Conservation (phyloP, 2,888 invertebrate species). For the Melieria crassipennis region DNA sequence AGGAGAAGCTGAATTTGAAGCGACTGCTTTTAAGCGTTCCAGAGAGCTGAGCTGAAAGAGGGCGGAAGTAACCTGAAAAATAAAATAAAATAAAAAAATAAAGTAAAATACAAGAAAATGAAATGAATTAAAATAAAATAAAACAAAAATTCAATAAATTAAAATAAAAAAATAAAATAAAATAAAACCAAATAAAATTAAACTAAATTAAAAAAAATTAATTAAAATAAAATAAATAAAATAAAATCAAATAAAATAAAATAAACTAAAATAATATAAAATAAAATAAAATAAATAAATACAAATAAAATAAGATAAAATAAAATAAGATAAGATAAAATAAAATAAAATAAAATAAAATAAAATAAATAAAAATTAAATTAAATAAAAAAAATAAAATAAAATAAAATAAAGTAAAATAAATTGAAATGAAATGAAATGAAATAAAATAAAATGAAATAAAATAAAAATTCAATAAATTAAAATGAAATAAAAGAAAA, state of each 20-base stretch:
- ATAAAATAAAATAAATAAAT: neutral
- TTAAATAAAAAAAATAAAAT: too few relatives aligned
- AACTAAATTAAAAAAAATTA: neutral
- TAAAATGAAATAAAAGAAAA: too few relatives aligned
- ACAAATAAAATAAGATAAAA: neutral
- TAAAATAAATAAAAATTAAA: too few relatives aligned
- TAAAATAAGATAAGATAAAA: neutral
- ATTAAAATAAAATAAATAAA: constrained; percentile 7
- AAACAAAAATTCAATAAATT: neutral
- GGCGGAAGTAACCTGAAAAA: too few relatives aligned
- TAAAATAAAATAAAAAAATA: neutral
- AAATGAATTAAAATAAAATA: neutral
- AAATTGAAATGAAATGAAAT: too few relatives aligned
- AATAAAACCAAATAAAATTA: neutral
- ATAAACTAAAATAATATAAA: neutral
- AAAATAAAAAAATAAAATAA: neutral
- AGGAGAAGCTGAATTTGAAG: too few relatives aligned
- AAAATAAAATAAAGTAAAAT: too few relatives aligned
- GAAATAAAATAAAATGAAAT: too few relatives aligned
- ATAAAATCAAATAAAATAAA: neutral
- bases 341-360: too few relatives aligned
- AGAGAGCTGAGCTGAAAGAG: too few relatives aligned
- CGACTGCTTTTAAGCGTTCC: too few relatives aligned
- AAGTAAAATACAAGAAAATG: neutral
- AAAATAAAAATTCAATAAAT: too few relatives aligned